phyloP scores from a whole-genome alignment of 2,888 invertebrate species.

The Iphiclides podalirius region DNA sequence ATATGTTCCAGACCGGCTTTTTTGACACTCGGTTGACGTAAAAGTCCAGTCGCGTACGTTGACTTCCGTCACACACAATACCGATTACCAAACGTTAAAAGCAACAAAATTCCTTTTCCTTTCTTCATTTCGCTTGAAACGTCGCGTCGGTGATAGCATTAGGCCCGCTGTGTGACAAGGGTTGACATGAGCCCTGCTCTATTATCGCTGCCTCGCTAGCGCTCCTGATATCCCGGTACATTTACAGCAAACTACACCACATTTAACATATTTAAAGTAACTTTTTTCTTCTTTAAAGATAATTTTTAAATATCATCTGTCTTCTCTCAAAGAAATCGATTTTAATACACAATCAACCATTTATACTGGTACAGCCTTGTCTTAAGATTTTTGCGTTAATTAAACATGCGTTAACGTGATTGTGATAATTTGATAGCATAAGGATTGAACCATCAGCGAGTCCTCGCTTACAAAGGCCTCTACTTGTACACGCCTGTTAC shows the following conservation, averaged over 20 bases:
- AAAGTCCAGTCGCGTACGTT: neutral
- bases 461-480: neutral
- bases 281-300: neutral
- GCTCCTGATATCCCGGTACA: slow-evolving; percentile 6
- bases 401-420: no score
- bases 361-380: no score
- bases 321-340: neutral
- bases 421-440: no score
- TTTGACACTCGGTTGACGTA: no score
- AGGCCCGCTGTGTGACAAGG: slow-evolving; percentile 7
- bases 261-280: neutral
- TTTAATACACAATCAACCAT: no score
- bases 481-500: neutral
- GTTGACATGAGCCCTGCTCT: slow-evolving; percentile 5
- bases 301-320: neutral
- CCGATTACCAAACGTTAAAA: neutral
- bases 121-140: neutral
- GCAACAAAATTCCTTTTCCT: neutral
- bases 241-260: neutral
- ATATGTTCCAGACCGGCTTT: no score
- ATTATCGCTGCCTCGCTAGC: neutral
- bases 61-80: neutral
- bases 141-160: neutral
- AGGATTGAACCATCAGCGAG: no score
- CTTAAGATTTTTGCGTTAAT: no score